These are phyloP conservation scores for Chironex yamaguchii DNA, from an alignment of 30 jellyfish, hydroid and myxozoan genomes.

Conservation along the genomic window DNA sequence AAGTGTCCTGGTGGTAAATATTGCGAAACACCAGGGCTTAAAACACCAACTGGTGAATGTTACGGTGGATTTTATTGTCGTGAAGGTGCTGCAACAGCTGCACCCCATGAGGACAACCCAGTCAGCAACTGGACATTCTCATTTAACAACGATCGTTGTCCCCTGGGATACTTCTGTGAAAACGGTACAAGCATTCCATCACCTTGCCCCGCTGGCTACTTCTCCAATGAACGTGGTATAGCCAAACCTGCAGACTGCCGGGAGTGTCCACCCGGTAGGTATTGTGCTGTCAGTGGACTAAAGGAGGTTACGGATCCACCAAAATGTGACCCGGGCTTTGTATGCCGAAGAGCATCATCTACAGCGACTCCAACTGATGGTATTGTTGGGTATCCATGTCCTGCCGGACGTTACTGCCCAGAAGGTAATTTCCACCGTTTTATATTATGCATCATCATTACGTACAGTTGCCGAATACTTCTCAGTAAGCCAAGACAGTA, in stretches of 20 bases:
- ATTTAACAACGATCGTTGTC: slow-evolving; percentile 88
- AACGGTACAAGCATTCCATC: slow-evolving; percentile 94
- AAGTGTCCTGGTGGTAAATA: slow-evolving; percentile 73
- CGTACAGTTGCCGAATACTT: too few species aligned
- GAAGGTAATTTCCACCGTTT: too few species aligned
- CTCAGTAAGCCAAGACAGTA: too few species aligned
- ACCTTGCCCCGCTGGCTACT: slow-evolving; percentile 94
- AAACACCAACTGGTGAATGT: slow-evolving; percentile 85
- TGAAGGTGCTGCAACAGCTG: slow-evolving; percentile 84
- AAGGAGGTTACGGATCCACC: slow-evolving; percentile 86
- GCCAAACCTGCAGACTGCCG: slow-evolving; percentile 61
- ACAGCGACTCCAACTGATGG: slow-evolving; percentile 93
- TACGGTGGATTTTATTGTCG: slow-evolving; percentile 91
- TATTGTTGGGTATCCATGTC: slow-evolving; percentile 87
- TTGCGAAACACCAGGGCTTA: slow-evolving; percentile 83
- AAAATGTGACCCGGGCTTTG: slow-evolving; percentile 88
- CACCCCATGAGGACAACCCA: slow-evolving; percentile 76
- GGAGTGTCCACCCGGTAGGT: slow-evolving; percentile 96
- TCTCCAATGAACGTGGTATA: slow-evolving; percentile 82
- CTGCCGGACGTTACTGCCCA: slow-evolving; percentile 92
- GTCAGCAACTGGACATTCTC: slow-evolving; percentile 78
- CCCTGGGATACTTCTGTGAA: slow-evolving; percentile 87
- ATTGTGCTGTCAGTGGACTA: slow-evolving; percentile 86
- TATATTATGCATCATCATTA: too few species aligned
- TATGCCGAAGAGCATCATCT: slow-evolving; percentile 79